A percentile compares a stretch with the other conserved stretches of the same genome.
Conservation (phyloP, 2,888 invertebrate species). For the Ischnura elegans region DNA sequence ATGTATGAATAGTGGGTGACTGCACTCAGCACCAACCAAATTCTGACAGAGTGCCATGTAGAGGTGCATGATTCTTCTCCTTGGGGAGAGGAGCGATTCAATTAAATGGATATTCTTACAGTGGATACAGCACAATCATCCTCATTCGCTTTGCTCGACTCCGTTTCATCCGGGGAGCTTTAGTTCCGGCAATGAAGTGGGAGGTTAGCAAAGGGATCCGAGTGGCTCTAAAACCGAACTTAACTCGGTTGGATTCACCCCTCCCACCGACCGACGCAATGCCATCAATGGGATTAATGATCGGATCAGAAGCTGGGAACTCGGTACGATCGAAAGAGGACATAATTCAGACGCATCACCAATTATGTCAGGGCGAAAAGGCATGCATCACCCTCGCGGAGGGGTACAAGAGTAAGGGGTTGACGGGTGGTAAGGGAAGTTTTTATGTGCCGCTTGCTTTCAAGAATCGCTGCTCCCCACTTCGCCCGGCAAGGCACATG, state of each 20-base stretch:
- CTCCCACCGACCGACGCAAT: neutral
- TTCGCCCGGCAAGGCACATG: neutral
- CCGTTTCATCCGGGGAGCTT: neutral
- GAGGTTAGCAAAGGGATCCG: neutral
- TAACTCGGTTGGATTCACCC: neutral
- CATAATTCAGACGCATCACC: constrained; percentile 30
- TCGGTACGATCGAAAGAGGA: neutral
- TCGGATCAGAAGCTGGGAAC: neutral
- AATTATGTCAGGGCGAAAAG: neutral
- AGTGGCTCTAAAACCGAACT: neutral
- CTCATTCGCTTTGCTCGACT: neutral
- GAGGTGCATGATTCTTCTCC: too few species aligned
- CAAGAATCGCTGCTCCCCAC: neutral
- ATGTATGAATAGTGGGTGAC: too few species aligned
- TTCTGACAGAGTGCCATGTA: too few species aligned
- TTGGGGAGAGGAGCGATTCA: neutral
- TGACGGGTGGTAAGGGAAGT: neutral
- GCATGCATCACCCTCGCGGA: neutral
- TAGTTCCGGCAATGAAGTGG: neutral
- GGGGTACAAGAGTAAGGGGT: neutral
- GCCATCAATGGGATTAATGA: constrained; percentile 25
- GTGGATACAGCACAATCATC: neutral
- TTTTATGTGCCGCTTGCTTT: neutral
- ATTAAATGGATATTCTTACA: neutral
- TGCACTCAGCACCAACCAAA: too few species aligned